phyloP scores from a whole-genome alignment of 2,888 invertebrate genomes.

The Alsophila aescularia region DNA sequence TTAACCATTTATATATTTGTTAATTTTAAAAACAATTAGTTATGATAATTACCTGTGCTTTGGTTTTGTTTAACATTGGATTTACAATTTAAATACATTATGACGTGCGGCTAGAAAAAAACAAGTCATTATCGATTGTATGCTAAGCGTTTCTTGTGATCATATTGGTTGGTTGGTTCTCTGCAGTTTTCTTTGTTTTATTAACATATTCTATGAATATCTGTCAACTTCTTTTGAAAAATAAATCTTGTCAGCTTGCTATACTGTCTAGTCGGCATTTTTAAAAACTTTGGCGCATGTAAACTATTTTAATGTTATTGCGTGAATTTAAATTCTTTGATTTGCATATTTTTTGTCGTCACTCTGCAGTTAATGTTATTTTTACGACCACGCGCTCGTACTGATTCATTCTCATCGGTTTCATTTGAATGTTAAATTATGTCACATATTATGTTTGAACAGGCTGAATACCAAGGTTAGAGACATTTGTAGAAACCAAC shows the following conservation, averaged over 20 bases:
- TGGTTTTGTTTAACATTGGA: background rate
- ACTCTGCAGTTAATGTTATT: background rate
- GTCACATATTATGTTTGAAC: conserved; percentile 16
- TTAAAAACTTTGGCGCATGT: background rate
- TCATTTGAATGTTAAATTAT: conserved; percentile 11
- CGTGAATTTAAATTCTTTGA: background rate
- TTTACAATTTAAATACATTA: conserved; percentile 5
- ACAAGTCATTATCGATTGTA: conserved; percentile 40
- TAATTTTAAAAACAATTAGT: background rate
- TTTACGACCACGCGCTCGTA: background rate
- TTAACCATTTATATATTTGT: too few relatives aligned
- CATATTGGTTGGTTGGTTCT: background rate
- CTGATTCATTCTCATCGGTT: background rate
- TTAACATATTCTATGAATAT: background rate
- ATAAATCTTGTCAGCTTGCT: background rate
- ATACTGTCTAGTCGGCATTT: background rate
- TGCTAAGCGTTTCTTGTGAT: conserved; percentile 19
- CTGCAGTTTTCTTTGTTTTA: background rate
- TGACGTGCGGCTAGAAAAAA: conserved; percentile 25
- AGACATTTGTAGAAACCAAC: conserved; percentile 20
- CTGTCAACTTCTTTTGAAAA: background rate
- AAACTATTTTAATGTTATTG: background rate
- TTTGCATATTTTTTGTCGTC: background rate
- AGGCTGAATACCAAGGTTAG: conserved; percentile 22
- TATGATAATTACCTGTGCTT: background rate